Evolutionary conservation across 2,113 vertebrate genomes (phyloP).

Genomic region (Dermatemys mawii): DNA sequence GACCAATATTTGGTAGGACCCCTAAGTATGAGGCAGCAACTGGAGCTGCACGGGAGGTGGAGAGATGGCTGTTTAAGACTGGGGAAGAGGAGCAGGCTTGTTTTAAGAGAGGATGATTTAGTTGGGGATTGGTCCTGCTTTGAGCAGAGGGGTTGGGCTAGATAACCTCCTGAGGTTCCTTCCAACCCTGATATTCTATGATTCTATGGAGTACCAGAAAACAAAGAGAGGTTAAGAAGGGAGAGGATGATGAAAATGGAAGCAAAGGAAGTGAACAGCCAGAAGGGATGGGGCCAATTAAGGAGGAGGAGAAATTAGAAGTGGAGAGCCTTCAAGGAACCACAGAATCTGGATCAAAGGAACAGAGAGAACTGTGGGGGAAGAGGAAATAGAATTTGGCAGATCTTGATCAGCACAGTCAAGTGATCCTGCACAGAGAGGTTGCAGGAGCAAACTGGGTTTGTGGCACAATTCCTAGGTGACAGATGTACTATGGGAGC

Average conservation of each 20-base stretch:
- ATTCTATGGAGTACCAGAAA: not conserved
- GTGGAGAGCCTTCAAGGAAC: not conserved
- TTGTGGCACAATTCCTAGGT: not conserved
- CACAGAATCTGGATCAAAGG: not conserved
- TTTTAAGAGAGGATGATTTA: not conserved
- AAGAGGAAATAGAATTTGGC: not conserved
- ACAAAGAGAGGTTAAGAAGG: not conserved
- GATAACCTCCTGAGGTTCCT: too few relatives aligned
- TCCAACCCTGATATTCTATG: too few relatives aligned
- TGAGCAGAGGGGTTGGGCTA: too few relatives aligned
- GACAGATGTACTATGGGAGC: rapidly evolving
- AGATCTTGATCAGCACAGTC: not conserved
- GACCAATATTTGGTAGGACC: too few relatives aligned
- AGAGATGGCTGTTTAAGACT: not conserved
- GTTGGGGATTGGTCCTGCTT: too few relatives aligned
- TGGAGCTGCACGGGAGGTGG: not conserved
- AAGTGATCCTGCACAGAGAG: not conserved
- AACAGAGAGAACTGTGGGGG: not conserved
- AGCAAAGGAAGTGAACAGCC: rapidly evolving
- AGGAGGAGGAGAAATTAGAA: not conserved
- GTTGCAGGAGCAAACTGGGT: not conserved
- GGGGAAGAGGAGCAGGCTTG: not conserved
- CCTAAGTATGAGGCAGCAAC: not conserved
- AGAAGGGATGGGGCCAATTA: not conserved
- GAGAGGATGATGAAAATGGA: not conserved